Evolutionary conservation across 2,888 invertebrate genomes (phyloP), one percentile per base, ranked within the genome.

Genomic region (Agrochola lota): DNA sequence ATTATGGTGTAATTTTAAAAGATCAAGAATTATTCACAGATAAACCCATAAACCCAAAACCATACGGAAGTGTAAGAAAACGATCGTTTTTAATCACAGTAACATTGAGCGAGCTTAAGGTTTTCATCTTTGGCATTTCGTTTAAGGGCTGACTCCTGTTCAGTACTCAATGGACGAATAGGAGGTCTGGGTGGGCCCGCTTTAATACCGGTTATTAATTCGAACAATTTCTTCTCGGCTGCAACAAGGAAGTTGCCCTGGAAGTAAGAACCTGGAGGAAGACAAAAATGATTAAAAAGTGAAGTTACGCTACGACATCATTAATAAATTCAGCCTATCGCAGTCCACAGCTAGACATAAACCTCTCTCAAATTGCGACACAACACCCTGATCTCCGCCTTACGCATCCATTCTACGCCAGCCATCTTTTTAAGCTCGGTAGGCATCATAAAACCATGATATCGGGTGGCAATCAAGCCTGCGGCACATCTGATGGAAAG

Each of bases 191-290:
- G 15, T 9, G 9, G 9, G 7, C 73, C 76, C 40, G 52, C 26
- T 1, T 40, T 0, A 11, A 74, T 26, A 3, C 76, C 59, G 11
- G 66, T 30, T 5, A 52, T 3, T 1, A 52, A 0, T 11, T 9
- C 3, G 59, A 74, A 40, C 64, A 59, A 26, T 49, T 6, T 59
- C 0, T 77, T 66, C 6, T 17, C 4, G 15, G 74, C 59, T 77
- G 40, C 57, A 26, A 66, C 17, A 15, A 0, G 30, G 30, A 30
- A 30, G 30, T 30, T 30, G 30, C 30, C 30, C 30, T 30, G 30
- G 30, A 30, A 30, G 30, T 30, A 30, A 30, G 30, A 30, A 35
- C 52, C 76, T 74, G 62, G 23, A 23, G 26, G 7, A 40, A 40
- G 26, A 30, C n/a, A 0, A 69, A 49, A 35, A 40, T 15, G 35